Evolutionary conservation across 2,797 vertebrate species (phyloP).

Genomic region (Danionella dracula): DNA sequence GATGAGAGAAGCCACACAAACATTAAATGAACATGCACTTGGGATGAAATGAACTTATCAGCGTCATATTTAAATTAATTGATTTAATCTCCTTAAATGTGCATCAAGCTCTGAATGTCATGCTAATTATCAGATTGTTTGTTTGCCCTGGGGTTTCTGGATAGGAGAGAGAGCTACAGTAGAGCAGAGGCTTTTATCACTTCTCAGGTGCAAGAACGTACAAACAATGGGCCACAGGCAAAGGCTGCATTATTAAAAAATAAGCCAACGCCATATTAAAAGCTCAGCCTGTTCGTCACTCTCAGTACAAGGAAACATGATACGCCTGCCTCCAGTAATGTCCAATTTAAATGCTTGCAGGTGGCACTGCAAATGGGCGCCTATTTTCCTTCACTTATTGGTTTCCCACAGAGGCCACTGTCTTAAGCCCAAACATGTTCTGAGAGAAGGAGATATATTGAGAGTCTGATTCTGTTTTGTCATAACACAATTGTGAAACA

Average conservation of each 20-base stretch:
- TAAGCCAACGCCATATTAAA: conserved; percentile 6
- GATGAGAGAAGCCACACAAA: not conserved
- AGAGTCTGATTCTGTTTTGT: conserved; percentile 6
- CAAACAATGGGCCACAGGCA: not conserved
- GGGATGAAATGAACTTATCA: conserved; percentile 10
- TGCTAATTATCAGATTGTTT: conserved; percentile 38
- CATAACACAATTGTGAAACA: not conserved
- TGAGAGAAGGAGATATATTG: not conserved
- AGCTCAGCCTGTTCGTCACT: conserved; percentile 19
- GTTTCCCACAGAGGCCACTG: conserved; percentile 6
- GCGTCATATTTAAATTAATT: conserved; percentile 32
- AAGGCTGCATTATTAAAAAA: conserved; percentile 18
- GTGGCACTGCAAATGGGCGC: not conserved
- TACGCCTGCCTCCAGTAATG: conserved; percentile 13
- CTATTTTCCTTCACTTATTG: conserved; percentile 16
- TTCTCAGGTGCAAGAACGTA: conserved; percentile 3
- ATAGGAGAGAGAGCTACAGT: not conserved
- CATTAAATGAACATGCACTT: not conserved
- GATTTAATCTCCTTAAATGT: conserved; percentile 40
- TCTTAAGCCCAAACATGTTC: not conserved
- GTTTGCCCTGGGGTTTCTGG: conserved; percentile 28
- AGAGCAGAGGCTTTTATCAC: conserved; percentile 14
- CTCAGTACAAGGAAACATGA: conserved; percentile 4
- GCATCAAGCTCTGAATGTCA: conserved; percentile 42
- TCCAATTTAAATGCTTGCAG: conserved; percentile 24